These are phyloP conservation scores for Centruroides vittatus DNA, from an alignment of 1,140 invertebrate species.

Conservation along the genomic window DNA sequence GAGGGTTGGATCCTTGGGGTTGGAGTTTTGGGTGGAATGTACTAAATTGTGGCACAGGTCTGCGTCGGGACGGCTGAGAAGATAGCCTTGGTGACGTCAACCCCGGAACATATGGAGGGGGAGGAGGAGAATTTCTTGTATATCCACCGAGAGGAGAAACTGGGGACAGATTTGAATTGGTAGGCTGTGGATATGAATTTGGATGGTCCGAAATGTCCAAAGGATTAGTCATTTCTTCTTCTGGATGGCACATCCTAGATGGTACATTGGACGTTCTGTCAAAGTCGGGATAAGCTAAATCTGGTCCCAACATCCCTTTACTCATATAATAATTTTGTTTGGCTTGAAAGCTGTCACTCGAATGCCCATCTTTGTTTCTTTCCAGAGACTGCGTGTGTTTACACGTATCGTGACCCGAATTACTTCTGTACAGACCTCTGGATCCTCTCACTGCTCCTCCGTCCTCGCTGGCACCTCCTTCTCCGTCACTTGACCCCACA, in stretches of 20 bases:
- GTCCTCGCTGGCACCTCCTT: not conserved
- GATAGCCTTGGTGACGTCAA: slow-evolving; percentile 4
- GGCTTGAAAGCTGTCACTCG: slow-evolving; percentile 15
- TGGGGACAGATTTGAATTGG: not conserved
- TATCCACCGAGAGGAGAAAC: not conserved
- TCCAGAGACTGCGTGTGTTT: slow-evolving; percentile 16
- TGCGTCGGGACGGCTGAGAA: not conserved
- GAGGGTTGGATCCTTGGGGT: not conserved
- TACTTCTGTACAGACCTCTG: not conserved
- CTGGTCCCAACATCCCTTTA: slow-evolving; percentile 17
- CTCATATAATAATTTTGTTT: slow-evolving; percentile 17
- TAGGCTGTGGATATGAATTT: not conserved
- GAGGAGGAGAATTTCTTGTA: slow-evolving; percentile 7
- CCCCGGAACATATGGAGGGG: slow-evolving; percentile 5
- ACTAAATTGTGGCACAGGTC: slow-evolving; percentile 5
- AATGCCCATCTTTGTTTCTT: slow-evolving; percentile 16
- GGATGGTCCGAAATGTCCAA: slow-evolving; percentile 1
- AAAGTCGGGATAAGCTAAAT: slow-evolving; percentile 7
- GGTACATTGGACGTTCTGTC: not conserved
- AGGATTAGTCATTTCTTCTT: not conserved
- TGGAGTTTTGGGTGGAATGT: slow-evolving; percentile 7
- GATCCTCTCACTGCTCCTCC: not conserved
- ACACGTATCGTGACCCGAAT: not conserved
- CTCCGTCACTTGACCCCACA: slow-evolving; percentile 8
- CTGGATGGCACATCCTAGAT: not conserved